These are phyloP conservation scores for Mamestra brassicae DNA, from an alignment of 2,888 invertebrate genomes.

Conservation along the genomic window DNA sequence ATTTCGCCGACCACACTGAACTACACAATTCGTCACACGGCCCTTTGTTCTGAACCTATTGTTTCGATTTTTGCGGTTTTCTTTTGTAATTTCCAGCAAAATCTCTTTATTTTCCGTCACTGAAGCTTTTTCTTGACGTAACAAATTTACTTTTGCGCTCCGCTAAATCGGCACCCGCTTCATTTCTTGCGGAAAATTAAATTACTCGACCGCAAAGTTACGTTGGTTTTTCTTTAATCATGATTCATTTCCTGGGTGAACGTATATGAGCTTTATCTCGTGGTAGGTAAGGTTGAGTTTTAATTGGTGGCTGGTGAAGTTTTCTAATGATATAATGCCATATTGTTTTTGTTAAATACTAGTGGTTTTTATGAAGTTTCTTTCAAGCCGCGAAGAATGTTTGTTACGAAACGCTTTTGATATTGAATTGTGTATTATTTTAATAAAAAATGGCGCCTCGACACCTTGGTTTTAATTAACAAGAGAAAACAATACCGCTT, in stretches of 20 bases:
- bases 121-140: slow-evolving; percentile 72
- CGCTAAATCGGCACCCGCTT: slow-evolving; percentile 7
- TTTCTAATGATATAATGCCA: slow-evolving; percentile 70
- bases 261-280: slow-evolving; percentile 62
- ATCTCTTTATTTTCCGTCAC: slow-evolving; percentile 78
- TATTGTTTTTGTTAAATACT: slow-evolving; percentile 74
- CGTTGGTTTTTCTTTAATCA: slow-evolving; percentile 69
- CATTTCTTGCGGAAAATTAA: slow-evolving; percentile 55
- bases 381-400: slow-evolving; percentile 55
- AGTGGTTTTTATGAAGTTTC: slow-evolving; percentile 70
- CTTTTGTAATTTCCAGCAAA: slow-evolving; percentile 79
- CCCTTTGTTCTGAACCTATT: slow-evolving; percentile 77
- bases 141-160: slow-evolving; percentile 66
- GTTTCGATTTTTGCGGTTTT: slow-evolving; percentile 81
- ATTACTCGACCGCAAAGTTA: slow-evolving; percentile 53
- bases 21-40: slow-evolving; percentile 73
- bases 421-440: slow-evolving; percentile 44
- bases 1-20: slow-evolving; percentile 59
- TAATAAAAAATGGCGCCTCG: slow-evolving; percentile 27
- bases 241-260: slow-evolving; percentile 65
- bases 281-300: slow-evolving; percentile 56
- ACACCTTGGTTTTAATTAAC: slow-evolving; percentile 27
- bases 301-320: slow-evolving; percentile 38
- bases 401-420: slow-evolving; percentile 55
- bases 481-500: neutral